A percentile compares a stretch with the other conserved stretches of the same genome.
phyloP scores from a whole-genome alignment of 2,113 vertebrate genomes.

The Centropristis striata region DNA sequence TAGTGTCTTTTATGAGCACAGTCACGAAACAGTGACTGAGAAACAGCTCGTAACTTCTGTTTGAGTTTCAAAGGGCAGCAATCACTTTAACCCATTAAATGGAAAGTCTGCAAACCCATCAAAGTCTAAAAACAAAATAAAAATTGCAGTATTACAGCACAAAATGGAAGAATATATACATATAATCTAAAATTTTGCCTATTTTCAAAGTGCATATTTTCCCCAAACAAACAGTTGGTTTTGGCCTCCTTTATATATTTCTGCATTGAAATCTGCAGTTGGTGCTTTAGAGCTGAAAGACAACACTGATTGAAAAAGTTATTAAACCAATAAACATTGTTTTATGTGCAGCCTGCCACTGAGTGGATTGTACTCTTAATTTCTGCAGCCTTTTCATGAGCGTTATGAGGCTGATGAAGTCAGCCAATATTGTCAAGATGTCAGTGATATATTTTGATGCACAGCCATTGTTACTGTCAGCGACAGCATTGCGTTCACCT shows the following conservation, averaged over 20 bases:
- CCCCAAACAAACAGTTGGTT: conserved; percentile 25
- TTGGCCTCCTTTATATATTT: conserved; percentile 25
- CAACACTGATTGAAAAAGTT: conserved; percentile 44
- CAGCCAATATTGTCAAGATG: conserved; percentile 2
- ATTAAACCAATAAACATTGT: conserved; percentile 64
- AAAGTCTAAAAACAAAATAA: conserved; percentile 37
- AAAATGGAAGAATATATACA: conserved; percentile 8
- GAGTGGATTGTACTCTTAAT: conserved; percentile 37
- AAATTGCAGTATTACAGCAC: conserved; percentile 17
- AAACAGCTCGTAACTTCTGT: conserved; percentile 38
- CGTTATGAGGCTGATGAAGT: conserved; percentile 18
- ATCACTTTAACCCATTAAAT: conserved; percentile 22
- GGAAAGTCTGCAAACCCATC: conserved; percentile 35
- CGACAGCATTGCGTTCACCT: no score
- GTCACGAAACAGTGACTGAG: conserved; percentile 36
- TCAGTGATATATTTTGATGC: not conserved
- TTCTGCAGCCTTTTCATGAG: conserved; percentile 22
- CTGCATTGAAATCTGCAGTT: conserved; percentile 42
- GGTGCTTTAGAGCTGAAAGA: conserved; percentile 30
- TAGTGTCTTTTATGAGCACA: conserved; percentile 49
- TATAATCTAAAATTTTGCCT: conserved; percentile 6
- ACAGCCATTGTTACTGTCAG: not conserved
- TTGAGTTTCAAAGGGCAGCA: conserved; percentile 40
- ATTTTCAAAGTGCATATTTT: conserved; percentile 29
- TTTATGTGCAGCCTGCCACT: conserved; percentile 46